phyloP scores from a whole-genome alignment of 2,888 invertebrate genomes.

The Carterocephalus palaemon region DNA sequence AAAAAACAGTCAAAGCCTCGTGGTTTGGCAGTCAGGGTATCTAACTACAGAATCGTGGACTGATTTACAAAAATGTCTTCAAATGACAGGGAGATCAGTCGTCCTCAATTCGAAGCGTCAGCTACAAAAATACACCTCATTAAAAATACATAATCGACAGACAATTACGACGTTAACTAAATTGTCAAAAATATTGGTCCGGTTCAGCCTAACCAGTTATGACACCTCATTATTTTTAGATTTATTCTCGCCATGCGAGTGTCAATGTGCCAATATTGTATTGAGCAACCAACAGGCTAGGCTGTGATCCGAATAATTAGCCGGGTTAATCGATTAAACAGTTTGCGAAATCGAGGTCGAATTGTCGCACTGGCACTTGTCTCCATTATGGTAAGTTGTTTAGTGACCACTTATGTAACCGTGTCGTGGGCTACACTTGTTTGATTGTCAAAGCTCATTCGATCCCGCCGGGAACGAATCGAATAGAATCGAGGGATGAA shows the following conservation, averaged over 20 bases:
- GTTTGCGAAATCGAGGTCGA: slow-evolving; percentile 43
- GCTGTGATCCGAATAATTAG: slow-evolving; percentile 31
- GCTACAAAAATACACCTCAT: too few species aligned
- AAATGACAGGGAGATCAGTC: too few species aligned
- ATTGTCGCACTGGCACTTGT: slow-evolving; percentile 37
- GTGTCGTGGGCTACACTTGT: slow-evolving; percentile 42
- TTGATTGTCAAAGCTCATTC: slow-evolving; percentile 38
- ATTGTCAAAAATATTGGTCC: not conserved
- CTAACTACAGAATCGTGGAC: too few species aligned
- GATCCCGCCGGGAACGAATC: slow-evolving; percentile 45
- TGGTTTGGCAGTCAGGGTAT: too few species aligned
- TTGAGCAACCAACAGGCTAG: slow-evolving; percentile 2
- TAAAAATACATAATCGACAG: too few species aligned
- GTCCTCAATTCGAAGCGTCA: too few species aligned
- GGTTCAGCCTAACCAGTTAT: not conserved
- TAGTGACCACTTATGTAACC: slow-evolving; percentile 41
- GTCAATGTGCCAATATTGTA: slow-evolving; percentile 17
- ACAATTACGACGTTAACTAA: too few species aligned
- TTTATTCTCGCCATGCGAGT: slow-evolving; percentile 16
- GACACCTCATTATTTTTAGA: slow-evolving; percentile 1
- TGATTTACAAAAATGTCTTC: too few species aligned
- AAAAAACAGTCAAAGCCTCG: too few species aligned
- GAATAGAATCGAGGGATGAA: slow-evolving; percentile 26
- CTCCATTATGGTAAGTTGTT: slow-evolving; percentile 35
- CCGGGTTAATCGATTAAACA: slow-evolving; percentile 39